Evolutionary conservation across 2,888 invertebrate genomes (phyloP), one percentile per base, ranked within the genome.

Genomic region (Chymomyza amoena): DNA sequence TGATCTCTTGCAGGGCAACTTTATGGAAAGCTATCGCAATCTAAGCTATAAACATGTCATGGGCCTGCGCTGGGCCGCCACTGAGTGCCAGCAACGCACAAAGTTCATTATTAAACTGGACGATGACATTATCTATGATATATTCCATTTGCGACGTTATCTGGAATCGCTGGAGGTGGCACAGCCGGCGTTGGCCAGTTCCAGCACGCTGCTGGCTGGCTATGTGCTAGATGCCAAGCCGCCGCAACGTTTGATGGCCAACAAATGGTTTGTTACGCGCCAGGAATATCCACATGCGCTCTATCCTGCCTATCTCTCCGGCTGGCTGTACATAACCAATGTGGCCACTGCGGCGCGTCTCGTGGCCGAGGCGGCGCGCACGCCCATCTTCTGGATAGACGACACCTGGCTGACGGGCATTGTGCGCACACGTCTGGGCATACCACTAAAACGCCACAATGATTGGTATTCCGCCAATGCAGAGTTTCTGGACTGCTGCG

Each of bases 321-420:
- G 97, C 1, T 97, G 97, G 97, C 93, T 96, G 81, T 97, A 97
- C 79, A 92, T 96, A 1, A 95, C 96, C 3, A 96, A 95, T 68
- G 93, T 94, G 0, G 92, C 93, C 74, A 93, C 94, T 2, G 95
- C 95, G 0, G 87, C 89, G 18, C 92, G 92, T 20, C 88, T 98
- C 63, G 92, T 94, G 25, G 88, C 92, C 4, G 92, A 93, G 77
- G 93, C 94, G 0, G 89, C 92, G 39, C 89, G 91, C 50, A 92
- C 94, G n/a, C 92, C 93, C 18, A 96, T 95, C 82, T 97, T 98
- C 92, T 98, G 98, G 97, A 97, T 98, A 71, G 98, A 98, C 88
- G 98, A 98, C 89, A 95, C 96, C 59, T 96, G 95, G 89, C 92
- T 98, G 0, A 98, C 97, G 0, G 98, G 98, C 1, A 92, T 97